Evolutionary conservation across 2,797 vertebrate species (phyloP), one percentile per base, ranked within the genome.

Genomic region (Aphelocoma californica): DNA sequence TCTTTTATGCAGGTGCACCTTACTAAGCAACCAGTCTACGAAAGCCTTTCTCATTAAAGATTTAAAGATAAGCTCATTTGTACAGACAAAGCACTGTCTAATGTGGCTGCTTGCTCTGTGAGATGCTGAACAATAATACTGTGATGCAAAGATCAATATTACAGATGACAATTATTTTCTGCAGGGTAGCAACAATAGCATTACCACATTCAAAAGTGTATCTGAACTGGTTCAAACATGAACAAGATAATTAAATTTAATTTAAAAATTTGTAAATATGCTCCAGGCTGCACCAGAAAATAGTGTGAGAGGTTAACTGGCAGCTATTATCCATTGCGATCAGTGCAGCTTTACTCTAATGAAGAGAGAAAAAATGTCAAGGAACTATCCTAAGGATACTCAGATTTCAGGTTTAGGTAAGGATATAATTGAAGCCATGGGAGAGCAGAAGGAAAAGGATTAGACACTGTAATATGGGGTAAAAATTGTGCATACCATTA

Each of bases 31-130:
- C 98, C 96, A 92, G 95, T 92, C 97, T 97, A 97, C 93, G 92
- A 94, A 98, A 98, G 95, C 94, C 93, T 94, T 87, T 84, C 92
- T 97, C 97, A 99, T 99, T 97, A 99, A 99, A 98, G 90, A 98
- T 99, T 98, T 98, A 98, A 94, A 97, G 80, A 97, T 90, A 97
- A 95, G 95, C 94, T 97, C 94, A 89, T 72, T 97, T 97, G 95
- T 90, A 96, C 88, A 88, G 91, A 96, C 95, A 97, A 97, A 97
- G 86, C 93, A 86, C 87, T 90, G 81, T 92, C 84, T 97, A 96
- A 98, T 98, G 97, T 96, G 98, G 90, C 82, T 86, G 51, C 86
- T 77, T 83, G 53, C 73, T 82, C 77, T 89, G 64, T 74, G 90
- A 93, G 72, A 91, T 71, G 48, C 72, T 67, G 62, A 90, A 88